phyloP scores from a whole-genome alignment of 1,140 invertebrate genomes.

The Cherax quadricarinatus region DNA sequence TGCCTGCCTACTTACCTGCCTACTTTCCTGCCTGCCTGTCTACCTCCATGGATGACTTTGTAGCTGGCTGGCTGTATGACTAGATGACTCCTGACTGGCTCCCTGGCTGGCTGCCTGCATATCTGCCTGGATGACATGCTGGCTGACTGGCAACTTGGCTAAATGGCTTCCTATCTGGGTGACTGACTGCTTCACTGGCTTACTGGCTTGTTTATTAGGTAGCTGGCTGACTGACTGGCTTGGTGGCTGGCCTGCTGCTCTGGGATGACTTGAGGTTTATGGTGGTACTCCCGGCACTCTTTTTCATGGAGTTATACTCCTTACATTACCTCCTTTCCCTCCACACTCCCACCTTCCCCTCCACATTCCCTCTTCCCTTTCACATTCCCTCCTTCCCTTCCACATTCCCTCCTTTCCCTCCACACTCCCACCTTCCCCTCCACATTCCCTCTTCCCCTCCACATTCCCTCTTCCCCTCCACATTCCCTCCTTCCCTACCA shows the following conservation, averaged over 20 bases:
- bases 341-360: not conserved
- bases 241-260: too few relatives aligned
- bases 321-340: not conserved
- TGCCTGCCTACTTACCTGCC: too few relatives aligned
- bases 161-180: not conserved
- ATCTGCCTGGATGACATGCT: not conserved
- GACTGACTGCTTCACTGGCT: not conserved
- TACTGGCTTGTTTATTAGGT: not conserved
- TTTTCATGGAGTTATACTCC: too few relatives aligned
- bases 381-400: not conserved
- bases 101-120: not conserved
- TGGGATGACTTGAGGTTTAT: too few relatives aligned
- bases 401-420: not conserved
- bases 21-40: too few relatives aligned
- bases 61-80: not conserved
- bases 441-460: too few relatives aligned
- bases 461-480: not conserved
- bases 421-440: not conserved
- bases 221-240: too few relatives aligned
- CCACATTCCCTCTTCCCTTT: not conserved
- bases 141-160: not conserved
- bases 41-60: not conserved
- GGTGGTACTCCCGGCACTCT: too few relatives aligned
- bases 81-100: not conserved
- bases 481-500: not conserved